phyloP scores from a whole-genome alignment of 2,113 vertebrate genomes.

The Reinhardtius hippoglossoides region DNA sequence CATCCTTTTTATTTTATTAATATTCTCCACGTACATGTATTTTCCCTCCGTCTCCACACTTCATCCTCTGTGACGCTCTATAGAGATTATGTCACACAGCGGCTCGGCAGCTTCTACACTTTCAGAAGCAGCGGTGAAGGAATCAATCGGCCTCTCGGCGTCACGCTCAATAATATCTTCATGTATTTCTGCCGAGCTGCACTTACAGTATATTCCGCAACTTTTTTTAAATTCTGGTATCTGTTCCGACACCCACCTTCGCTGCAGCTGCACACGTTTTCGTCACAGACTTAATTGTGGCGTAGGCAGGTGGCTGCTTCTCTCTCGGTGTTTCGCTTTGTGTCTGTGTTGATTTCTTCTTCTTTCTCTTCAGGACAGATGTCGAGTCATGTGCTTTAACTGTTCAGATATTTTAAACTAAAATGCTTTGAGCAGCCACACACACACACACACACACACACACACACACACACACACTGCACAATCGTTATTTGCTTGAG shows the following conservation, averaged over 20 bases:
- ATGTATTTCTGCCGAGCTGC: conserved; percentile 41
- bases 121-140: conserved; percentile 8
- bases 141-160: background rate
- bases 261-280: conserved; percentile 49
- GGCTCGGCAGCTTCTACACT: background rate
- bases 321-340: conserved; percentile 24
- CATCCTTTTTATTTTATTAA: background rate
- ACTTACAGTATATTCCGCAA: conserved; percentile 36
- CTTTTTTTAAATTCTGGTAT: conserved; percentile 25
- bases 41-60: background rate
- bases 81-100: background rate
- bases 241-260: conserved; percentile 47
- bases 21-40: too few species aligned
- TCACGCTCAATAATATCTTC: background rate
- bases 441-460: too few species aligned
- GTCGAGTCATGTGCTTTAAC: background rate
- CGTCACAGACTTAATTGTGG: conserved; percentile 69
- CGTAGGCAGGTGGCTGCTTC: conserved; percentile 50
- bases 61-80: conserved; percentile 18
- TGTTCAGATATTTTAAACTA: background rate
- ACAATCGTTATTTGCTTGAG: background rate
- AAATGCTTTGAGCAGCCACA: background rate
- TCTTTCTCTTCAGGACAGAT: background rate
- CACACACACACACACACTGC: background rate
- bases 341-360: background rate